These are phyloP conservation scores for Venturia canescens DNA, from an alignment of 1,140 invertebrate genomes.

Conservation along the genomic window DNA sequence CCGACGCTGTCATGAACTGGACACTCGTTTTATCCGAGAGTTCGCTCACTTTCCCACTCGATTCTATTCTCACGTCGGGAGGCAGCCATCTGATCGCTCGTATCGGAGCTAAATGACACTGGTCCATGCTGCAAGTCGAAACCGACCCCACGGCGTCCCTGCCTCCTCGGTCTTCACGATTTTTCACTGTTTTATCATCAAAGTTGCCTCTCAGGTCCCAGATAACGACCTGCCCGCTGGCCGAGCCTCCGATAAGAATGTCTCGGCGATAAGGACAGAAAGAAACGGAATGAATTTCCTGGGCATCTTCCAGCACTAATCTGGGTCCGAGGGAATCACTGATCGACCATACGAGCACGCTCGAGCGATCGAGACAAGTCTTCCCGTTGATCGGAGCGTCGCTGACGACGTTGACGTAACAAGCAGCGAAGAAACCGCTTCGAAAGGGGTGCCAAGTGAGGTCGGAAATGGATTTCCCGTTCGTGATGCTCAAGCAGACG, in stretches of 20 bases:
- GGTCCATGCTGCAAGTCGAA: slow-evolving; percentile 77
- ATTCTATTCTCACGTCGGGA: slow-evolving; percentile 77
- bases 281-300: slow-evolving; percentile 80
- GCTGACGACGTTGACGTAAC: slow-evolving; percentile 76
- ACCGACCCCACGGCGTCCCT: slow-evolving; percentile 78
- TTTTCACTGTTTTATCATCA: neutral
- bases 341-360: slow-evolving; percentile 83
- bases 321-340: slow-evolving; percentile 82
- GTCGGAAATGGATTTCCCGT: slow-evolving; percentile 79
- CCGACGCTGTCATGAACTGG: slow-evolving; percentile 81
- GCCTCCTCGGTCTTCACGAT: slow-evolving; percentile 76
- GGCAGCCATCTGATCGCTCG: slow-evolving; percentile 82
- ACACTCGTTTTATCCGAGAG: slow-evolving; percentile 55
- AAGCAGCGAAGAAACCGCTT: slow-evolving; percentile 80
- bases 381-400: neutral
- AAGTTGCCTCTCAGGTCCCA: slow-evolving; percentile 83
- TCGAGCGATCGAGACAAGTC: neutral
- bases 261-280: slow-evolving; percentile 84
- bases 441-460: slow-evolving; percentile 82
- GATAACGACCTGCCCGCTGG: slow-evolving; percentile 82
- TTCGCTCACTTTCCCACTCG: slow-evolving; percentile 76
- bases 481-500: slow-evolving; percentile 77
- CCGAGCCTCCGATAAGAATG: slow-evolving; percentile 82
- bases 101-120: slow-evolving; percentile 79
- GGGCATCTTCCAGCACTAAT: slow-evolving; percentile 80